Evolutionary conservation across 2,888 invertebrate genomes (phyloP).

Genomic region (Cremastinae sp.): DNA sequence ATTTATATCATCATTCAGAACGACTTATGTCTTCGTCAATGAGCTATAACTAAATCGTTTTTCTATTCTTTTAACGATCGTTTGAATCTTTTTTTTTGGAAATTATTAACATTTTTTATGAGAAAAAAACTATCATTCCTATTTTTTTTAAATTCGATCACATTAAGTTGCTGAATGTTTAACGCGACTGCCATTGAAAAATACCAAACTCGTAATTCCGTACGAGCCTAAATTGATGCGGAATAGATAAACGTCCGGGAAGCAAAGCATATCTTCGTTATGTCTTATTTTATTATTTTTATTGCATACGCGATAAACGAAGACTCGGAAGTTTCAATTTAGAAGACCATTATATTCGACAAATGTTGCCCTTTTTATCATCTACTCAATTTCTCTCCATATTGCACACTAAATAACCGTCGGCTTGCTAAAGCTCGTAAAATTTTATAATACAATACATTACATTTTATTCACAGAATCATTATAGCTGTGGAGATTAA

Average conservation of each 20-base stretch:
- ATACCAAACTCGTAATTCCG: no score
- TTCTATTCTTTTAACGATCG: slow-evolving; percentile 9
- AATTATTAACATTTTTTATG: slow-evolving; percentile 8
- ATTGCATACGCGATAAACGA: slow-evolving; percentile 16
- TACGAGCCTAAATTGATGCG: background rate
- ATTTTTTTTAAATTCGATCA: background rate
- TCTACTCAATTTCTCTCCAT: background rate
- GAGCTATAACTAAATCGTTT: slow-evolving; percentile 24
- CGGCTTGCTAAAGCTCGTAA: slow-evolving; percentile 28
- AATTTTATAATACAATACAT: slow-evolving; percentile 1
- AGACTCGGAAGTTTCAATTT: slow-evolving; percentile 41
- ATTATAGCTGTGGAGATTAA: no score
- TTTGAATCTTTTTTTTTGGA: background rate
- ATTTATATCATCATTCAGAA: slow-evolving; percentile 46
- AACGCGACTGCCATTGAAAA: no score
- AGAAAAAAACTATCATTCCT: background rate
- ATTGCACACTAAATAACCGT: slow-evolving; percentile 38
- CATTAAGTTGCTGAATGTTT: background rate
- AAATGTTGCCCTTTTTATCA: slow-evolving; percentile 4
- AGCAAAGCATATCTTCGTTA: background rate
- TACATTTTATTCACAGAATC: background rate
- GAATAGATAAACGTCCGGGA: background rate
- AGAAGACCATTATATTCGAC: slow-evolving; percentile 48
- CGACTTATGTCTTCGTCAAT: slow-evolving; percentile 30
- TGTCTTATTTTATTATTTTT: slow-evolving; percentile 14